These are phyloP conservation scores for Epizoanthus scotinus DNA, from an alignment of 92 coral and sea anemone species.

Conservation along the genomic window DNA sequence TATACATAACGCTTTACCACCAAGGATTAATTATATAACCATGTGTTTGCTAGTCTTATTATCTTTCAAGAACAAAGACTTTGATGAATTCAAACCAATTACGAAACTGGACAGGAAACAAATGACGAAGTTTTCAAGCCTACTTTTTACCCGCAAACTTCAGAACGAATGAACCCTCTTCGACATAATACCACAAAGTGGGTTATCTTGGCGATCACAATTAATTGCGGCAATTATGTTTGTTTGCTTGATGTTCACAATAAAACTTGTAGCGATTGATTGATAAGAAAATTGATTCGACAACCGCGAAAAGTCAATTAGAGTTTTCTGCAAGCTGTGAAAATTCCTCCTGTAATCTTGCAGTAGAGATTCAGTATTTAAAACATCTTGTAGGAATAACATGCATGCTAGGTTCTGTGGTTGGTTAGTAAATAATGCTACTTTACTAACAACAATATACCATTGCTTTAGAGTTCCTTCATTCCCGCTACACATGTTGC, in stretches of 20 bases:
- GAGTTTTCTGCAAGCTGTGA: constrained; percentile 3
- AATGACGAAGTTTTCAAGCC: background rate
- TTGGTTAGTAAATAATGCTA: background rate
- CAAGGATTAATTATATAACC: constrained; percentile 9
- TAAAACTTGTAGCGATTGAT: background rate
- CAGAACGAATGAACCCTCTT: background rate
- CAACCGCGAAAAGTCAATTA: background rate
- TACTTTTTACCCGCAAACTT: background rate
- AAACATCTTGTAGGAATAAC: background rate
- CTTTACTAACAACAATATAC: background rate
- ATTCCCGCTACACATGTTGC: background rate
- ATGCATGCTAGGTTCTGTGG: background rate
- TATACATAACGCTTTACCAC: background rate
- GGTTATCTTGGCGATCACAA: background rate
- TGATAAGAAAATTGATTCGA: background rate
- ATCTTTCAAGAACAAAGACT: background rate
- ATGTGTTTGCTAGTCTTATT: background rate
- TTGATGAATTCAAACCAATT: background rate
- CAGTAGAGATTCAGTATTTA: background rate
- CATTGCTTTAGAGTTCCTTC: no score
- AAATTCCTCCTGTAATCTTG: background rate
- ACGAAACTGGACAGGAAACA: background rate
- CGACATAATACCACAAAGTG: background rate
- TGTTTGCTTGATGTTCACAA: background rate
- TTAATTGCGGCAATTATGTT: background rate